phyloP scores from a whole-genome alignment of 2,888 invertebrate species.

The Morinoia aosen region DNA sequence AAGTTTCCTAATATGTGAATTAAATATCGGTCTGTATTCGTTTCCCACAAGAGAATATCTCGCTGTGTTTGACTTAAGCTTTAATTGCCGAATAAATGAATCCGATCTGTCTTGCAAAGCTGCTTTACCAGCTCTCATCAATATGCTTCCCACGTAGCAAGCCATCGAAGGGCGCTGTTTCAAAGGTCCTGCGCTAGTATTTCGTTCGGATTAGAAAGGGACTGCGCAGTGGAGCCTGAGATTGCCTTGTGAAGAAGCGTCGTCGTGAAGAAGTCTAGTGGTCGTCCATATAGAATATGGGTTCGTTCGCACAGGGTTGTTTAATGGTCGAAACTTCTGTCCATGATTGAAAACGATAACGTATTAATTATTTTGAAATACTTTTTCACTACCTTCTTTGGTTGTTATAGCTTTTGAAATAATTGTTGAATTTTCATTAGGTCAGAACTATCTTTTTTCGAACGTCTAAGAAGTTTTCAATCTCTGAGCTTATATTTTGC shows the following conservation, averaged over 20 bases:
- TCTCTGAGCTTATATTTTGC: too few relatives aligned
- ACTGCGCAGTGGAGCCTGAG: not conserved
- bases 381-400: not conserved
- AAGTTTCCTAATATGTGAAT: not conserved
- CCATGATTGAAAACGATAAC: not conserved
- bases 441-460: too few relatives aligned
- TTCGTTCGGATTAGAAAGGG: not conserved
- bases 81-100: conserved; percentile 10
- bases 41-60: not conserved
- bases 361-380: not conserved
- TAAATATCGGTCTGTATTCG: not conserved
- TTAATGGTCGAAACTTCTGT: not conserved
- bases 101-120: not conserved
- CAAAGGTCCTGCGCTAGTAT: not conserved
- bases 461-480: too few relatives aligned
- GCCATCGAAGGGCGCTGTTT: not conserved
- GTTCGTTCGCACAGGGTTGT: not conserved
- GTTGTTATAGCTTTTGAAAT: not conserved
- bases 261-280: not conserved
- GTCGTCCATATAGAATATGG: not conserved
- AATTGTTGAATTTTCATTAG: not conserved
- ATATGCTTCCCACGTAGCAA: not conserved
- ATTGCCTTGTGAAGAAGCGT: not conserved
- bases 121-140: not conserved
- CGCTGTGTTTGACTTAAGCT: not conserved